Base-by-base conservation (phyloP, 2,797 vertebrate genomes). In the Protosalanx chinensis region DNA sequence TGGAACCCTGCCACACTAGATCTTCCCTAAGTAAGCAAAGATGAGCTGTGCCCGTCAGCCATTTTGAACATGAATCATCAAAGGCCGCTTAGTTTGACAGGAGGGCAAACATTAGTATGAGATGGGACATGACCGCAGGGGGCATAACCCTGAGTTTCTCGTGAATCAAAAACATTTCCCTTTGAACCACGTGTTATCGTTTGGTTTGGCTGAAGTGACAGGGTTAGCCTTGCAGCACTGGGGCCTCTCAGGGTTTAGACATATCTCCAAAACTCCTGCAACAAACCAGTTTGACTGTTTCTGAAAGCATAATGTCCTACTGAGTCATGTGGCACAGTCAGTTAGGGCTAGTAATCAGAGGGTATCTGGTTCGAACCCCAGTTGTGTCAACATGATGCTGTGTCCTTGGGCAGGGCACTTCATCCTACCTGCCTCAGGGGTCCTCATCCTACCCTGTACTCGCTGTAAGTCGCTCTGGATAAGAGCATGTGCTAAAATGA, bases 171-270 rank as follows among this genome's bases (percentile, higher is more conserved):
- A 15, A 41, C n/a, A 35, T 66, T 49, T 18, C 30, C 41, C 51
- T 57, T 68, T 57, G 66, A 68, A 37, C 4, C 3, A 5, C 3
- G 13, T 68, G 61, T 76, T 74, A 75, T 81, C 64, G 81, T 70
- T 72, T 27, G 75, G 46, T 72, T 83, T 76, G 77, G 80, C 62
- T 82, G 70, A 76, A 75, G 79, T 68, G 80, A 77, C 83, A 86
- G 79, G 79, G 72, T 79, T 80, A 86, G 37, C 70, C 41, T 62
- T 74, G 71, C 53, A 69, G 70, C 33, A 61, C 71, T n/a, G 49
- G 33, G 51, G 66, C 64, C 75, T 23, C 27, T 29, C 58, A 12
- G 27, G 58, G 51, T 56, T 56, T 16, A n/a, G 6, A n/a, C 1
- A 56, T 46, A 12, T 12, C 41, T 46, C 7, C 18, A n/a, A 56